phyloP scores from a whole-genome alignment of 1,140 invertebrate species.

The Laupala kohalensis region DNA sequence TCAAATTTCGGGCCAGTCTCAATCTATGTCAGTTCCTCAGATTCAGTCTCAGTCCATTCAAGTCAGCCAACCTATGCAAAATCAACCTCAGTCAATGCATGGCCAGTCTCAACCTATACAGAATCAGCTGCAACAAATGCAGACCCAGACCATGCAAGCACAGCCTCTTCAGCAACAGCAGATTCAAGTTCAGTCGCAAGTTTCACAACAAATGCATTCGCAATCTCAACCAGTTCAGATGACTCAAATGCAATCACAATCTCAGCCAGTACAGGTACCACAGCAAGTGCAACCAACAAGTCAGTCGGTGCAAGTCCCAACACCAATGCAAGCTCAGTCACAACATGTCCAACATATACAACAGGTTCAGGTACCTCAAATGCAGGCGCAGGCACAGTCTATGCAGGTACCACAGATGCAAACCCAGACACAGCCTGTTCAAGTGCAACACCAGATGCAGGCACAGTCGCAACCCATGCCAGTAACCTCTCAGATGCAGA shows the following conservation, averaged over 20 bases:
- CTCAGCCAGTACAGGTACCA: slow-evolving; percentile 9
- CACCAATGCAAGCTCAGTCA: background rate
- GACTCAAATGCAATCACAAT: slow-evolving; percentile 7
- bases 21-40: slow-evolving; percentile 10
- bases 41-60: slow-evolving; percentile 15
- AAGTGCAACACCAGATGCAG: slow-evolving; percentile 1
- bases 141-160: slow-evolving; percentile 30
- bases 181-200: slow-evolving; percentile 8
- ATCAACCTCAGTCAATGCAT: slow-evolving; percentile 28
- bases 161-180: slow-evolving; percentile 13
- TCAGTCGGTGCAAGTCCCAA: slow-evolving; percentile 7
- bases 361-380: background rate
- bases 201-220: background rate
- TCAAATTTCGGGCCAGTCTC: slow-evolving; percentile 10
- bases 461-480: background rate
- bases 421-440: background rate
- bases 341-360: background rate
- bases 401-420: slow-evolving; percentile 8
- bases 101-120: slow-evolving; percentile 26
- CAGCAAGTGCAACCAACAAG: slow-evolving; percentile 14
- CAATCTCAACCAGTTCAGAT: slow-evolving; percentile 9
- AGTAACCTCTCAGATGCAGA: background rate
- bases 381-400: background rate
- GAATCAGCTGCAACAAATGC: slow-evolving; percentile 25
- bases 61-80: slow-evolving; percentile 18